phyloP scores from a whole-genome alignment of 2,888 invertebrate genomes.

The Pristionchus fissidentatus region DNA sequence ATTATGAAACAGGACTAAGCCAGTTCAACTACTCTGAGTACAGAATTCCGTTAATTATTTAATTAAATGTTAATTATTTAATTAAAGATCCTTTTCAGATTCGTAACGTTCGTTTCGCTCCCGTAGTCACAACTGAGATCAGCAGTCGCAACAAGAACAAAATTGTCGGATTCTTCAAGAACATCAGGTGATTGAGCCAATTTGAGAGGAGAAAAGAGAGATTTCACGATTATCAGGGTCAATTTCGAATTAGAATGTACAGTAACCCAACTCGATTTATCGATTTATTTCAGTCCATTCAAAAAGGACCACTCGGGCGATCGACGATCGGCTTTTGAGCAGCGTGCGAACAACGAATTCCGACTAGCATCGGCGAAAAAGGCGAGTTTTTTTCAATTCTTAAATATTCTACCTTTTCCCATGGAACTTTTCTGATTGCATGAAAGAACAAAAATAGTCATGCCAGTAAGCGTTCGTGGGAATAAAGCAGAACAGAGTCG shows the following conservation, averaged over 20 bases:
- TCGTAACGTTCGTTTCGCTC: conserved; percentile 15
- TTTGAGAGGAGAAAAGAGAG: background rate
- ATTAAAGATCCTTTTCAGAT: background rate
- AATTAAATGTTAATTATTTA: background rate
- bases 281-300: conserved; percentile 13
- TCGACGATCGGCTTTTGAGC: conserved; percentile 15
- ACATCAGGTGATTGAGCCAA: conserved; percentile 3
- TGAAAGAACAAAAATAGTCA: no score
- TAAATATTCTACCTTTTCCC: no score
- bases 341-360: conserved; percentile 15
- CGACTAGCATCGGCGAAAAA: background rate
- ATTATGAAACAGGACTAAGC: no score
- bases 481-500: no score
- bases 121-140: background rate
- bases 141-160: background rate
- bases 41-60: background rate
- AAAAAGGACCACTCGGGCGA: background rate
- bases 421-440: no score
- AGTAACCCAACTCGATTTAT: background rate
- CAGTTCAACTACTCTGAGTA: background rate
- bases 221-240: no score
- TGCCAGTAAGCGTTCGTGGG: no score
- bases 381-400: no score
- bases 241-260: no score
- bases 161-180: conserved; percentile 18